A percentile compares a stretch with the other conserved stretches of the same genome.
phyloP scores from a whole-genome alignment of 2,113 vertebrate genomes.

The Smithornis capensis region DNA sequence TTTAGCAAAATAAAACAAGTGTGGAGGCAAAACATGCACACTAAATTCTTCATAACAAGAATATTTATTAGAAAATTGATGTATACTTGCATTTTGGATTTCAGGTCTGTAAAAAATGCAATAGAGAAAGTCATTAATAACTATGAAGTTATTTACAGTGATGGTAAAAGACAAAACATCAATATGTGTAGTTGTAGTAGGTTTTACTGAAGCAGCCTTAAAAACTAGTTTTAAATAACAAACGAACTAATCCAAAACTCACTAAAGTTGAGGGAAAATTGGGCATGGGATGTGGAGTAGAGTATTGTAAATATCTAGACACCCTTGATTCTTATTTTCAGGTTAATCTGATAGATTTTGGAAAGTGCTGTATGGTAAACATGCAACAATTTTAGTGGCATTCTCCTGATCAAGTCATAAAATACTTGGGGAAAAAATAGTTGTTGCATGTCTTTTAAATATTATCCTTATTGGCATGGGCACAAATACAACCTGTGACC shows the following conservation, averaged over 20 bases:
- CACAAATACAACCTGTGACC: background rate
- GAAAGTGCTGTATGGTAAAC: background rate
- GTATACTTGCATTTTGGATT: background rate
- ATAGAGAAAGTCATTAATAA: background rate
- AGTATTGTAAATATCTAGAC: background rate
- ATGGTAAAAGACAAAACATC: background rate
- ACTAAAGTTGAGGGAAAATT: background rate
- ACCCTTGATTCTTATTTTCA: background rate
- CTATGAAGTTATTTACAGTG: background rate
- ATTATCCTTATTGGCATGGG: background rate
- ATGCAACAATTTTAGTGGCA: background rate
- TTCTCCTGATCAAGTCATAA: background rate
- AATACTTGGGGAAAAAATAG: background rate
- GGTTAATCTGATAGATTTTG: background rate
- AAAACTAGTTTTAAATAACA: background rate
- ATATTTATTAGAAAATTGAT: background rate
- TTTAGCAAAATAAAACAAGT: slow-evolving; percentile 55
- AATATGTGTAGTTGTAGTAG: background rate
- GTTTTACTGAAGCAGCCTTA: background rate
- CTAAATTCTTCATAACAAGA: slow-evolving; percentile 45
- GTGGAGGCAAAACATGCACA: background rate
- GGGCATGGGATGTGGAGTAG: background rate
- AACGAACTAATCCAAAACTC: background rate
- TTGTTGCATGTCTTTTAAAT: background rate
- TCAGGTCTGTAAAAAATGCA: background rate